Evolutionary conservation across 2,113 vertebrate genomes (phyloP).

Genomic region (Tragulus kanchil): DNA sequence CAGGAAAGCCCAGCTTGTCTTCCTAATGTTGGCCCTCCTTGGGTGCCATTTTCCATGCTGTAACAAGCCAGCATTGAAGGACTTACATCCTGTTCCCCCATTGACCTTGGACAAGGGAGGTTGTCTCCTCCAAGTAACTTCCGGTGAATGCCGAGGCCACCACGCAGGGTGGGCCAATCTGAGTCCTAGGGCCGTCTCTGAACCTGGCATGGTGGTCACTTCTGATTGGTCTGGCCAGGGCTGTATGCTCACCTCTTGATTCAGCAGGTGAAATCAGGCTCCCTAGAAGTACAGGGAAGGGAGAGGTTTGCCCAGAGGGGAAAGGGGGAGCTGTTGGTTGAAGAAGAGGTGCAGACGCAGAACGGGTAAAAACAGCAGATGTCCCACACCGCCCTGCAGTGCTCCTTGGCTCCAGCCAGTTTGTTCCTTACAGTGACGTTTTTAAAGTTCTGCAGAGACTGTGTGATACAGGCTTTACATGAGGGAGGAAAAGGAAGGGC

Average conservation of each 20-base stretch:
- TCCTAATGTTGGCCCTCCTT: neutral
- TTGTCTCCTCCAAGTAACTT: neutral
- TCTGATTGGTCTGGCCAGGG: neutral
- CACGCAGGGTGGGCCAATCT: neutral
- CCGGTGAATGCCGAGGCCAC: neutral
- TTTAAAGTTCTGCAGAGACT: neutral
- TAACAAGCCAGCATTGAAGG: neutral
- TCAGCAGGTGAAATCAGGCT: neutral
- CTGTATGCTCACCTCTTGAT: neutral
- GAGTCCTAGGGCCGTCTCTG: no score
- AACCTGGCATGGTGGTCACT: neutral
- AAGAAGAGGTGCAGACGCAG: neutral
- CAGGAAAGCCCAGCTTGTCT: neutral
- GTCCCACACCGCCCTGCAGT: accelerated
- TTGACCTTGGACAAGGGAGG: no score
- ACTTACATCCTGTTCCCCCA: neutral
- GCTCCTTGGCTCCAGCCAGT: neutral
- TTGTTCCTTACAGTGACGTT: neutral
- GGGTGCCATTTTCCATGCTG: neutral
- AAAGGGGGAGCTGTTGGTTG: neutral
- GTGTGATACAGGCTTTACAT: neutral
- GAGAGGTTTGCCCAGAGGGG: neutral
- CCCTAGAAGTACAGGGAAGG: no score
- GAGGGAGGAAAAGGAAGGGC: neutral
- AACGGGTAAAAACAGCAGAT: neutral